Evolutionary conservation across 2,888 invertebrate species (phyloP), one percentile per base, ranked within the genome.

Genomic region (Noctua janthina): DNA sequence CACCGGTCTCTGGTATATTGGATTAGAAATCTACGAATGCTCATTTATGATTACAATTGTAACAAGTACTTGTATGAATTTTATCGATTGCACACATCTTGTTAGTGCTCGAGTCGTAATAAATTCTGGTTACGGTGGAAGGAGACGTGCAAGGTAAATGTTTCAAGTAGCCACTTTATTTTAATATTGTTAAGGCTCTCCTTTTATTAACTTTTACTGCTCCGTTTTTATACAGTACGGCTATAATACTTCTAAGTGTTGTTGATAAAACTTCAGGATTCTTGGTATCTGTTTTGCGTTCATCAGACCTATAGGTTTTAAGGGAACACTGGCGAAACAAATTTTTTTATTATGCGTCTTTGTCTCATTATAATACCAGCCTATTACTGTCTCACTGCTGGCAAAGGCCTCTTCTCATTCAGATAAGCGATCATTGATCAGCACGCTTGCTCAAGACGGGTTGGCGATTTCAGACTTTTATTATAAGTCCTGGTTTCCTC

Each of bases 31-130:
- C 76, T 29, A 73, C 74, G 69, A 85, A 84, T 87, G 69, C 66
- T 84, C 81, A 85, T 87, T 87, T 87, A 59, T 39, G 76, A 84
- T 77, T 75, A 77, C 76, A 74, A 84, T 87, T 62, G 76, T 87
- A 79, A 75, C 74, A 66, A 70, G 88, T 84, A 79, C 74, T 79
- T 69, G 66, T 77, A 69, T 72, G 59, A 76, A 71, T 85, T 87
- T 87, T 87, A 87, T 87, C 80, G 85, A 73, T 75, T 72, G 74
- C 84, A 85, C 85, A 80, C 64, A 76, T 74, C 78, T 79, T 84
- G 85, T 79, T 87, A 72, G 71, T 59, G 79, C 46, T 68, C 1
- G 39, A 77, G 59, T 78, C 74, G 74, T 84, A 84, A 87, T 74
- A 79, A 84, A 79, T 62, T 79, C 39, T 79, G 35, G 79, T 76